Evolutionary conservation across 2,797 vertebrate species (phyloP).

Genomic region (Sebastes trivittatus): DNA sequence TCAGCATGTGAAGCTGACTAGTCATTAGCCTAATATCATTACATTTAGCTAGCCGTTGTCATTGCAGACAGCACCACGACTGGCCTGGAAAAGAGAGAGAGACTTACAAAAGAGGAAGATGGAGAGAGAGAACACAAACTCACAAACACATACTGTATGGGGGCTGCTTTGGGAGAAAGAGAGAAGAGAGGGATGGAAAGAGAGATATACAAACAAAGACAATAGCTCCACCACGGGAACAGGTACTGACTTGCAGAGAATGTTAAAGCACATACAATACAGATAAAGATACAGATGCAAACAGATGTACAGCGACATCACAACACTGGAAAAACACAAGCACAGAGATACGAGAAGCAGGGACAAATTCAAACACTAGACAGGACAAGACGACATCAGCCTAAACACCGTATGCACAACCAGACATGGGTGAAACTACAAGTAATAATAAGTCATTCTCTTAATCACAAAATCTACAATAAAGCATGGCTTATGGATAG

Average conservation of each 20-base stretch:
- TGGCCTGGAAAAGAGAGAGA: slow-evolving; percentile 72
- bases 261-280: slow-evolving; percentile 30
- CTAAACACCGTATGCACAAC: slow-evolving; percentile 24
- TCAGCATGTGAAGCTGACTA: slow-evolving; percentile 40
- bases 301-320: slow-evolving; percentile 15
- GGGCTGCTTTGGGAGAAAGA: slow-evolving; percentile 19
- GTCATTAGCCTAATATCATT: slow-evolving; percentile 67
- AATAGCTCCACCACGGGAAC: slow-evolving; percentile 53
- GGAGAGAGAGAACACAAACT: slow-evolving; percentile 45
- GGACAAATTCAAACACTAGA: not conserved
- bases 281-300: slow-evolving; percentile 22
- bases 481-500: not conserved
- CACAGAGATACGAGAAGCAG: slow-evolving; percentile 5
- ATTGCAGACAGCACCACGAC: slow-evolving; percentile 63
- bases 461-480: not conserved
- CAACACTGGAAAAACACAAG: slow-evolving; percentile 18
- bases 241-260: slow-evolving; percentile 41
- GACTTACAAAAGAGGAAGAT: slow-evolving; percentile 41
- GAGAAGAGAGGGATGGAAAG: slow-evolving; percentile 26
- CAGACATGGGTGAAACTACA: slow-evolving; percentile 17
- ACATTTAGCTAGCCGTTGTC: slow-evolving; percentile 75
- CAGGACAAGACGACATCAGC: slow-evolving; percentile 11
- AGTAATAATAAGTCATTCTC: not conserved
- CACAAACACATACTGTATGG: slow-evolving; percentile 32
- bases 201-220: slow-evolving; percentile 44